Conservation (phyloP, 2,113 vertebrate species). For the Tetraodon nigroviridis region DNA sequence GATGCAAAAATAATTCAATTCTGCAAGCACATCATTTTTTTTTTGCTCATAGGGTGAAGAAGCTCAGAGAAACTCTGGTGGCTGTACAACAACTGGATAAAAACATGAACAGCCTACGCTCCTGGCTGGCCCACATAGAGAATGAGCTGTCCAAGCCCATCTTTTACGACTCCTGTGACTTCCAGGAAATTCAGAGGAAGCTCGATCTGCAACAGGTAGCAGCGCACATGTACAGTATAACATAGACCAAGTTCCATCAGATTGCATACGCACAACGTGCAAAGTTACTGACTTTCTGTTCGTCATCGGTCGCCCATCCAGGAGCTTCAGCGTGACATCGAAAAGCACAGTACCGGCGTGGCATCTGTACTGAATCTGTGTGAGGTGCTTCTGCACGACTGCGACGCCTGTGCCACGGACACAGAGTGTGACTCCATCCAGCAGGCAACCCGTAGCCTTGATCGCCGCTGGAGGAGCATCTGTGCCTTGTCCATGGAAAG, state of each 20-base stretch:
- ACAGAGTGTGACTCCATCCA: slow-evolving; percentile 95
- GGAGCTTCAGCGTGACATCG: slow-evolving; percentile 96
- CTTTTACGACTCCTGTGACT: slow-evolving; percentile 87
- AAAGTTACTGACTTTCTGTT: too few relatives aligned
- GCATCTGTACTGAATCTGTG: slow-evolving; percentile 95
- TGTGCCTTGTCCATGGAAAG: slow-evolving; percentile 96
- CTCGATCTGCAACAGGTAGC: slow-evolving; percentile 91
- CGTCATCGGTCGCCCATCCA: slow-evolving; percentile 35
- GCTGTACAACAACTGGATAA: slow-evolving; percentile 96
- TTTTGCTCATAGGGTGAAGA: slow-evolving; percentile 81
- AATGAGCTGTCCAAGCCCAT: slow-evolving; percentile 90
- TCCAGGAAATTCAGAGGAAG: slow-evolving; percentile 92
- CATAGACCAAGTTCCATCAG: too few relatives aligned
- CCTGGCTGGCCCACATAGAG: slow-evolving; percentile 93
- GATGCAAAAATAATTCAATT: background rate
- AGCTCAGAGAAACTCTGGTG: slow-evolving; percentile 90
- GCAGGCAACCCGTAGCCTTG: slow-evolving; percentile 90
- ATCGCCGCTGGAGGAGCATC: slow-evolving; percentile 95
- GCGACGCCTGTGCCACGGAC: slow-evolving; percentile 93
- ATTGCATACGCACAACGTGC: too few relatives aligned
- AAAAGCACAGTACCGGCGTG: slow-evolving; percentile 95
- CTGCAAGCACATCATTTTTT: background rate
- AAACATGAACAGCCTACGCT: slow-evolving; percentile 90
- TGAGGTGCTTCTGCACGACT: slow-evolving; percentile 96
- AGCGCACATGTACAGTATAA: background rate